Evolutionary conservation across 2,113 vertebrate species (phyloP).

Genomic region (Centropristis striata): DNA sequence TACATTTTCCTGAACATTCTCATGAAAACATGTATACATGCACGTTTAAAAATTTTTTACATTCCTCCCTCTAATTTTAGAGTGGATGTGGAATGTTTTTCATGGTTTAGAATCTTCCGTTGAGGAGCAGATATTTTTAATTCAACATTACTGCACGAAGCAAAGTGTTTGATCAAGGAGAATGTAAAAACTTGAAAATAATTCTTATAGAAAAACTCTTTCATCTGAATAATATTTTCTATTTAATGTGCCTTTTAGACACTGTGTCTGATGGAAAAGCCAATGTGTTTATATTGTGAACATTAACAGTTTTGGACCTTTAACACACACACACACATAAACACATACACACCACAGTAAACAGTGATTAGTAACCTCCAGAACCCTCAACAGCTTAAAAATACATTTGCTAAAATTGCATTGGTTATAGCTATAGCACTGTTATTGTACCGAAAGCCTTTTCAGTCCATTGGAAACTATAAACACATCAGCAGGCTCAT

Average conservation of each 20-base stretch:
- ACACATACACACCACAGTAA: neutral
- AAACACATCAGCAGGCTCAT: conserved; percentile 30
- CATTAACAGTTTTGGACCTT: neutral
- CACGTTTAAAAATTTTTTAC: neutral
- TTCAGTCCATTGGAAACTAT: conserved; percentile 39
- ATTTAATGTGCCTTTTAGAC: neutral
- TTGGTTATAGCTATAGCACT: neutral
- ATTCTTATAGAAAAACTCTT: neutral
- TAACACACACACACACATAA: neutral
- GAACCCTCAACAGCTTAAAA: neutral
- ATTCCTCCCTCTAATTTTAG: neutral
- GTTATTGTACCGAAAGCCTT: conserved; percentile 19
- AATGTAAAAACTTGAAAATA: neutral
- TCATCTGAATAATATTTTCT: neutral
- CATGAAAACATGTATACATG: neutral
- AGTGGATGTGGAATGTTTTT: neutral
- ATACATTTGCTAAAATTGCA: conserved; percentile 8
- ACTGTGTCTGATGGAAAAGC: neutral
- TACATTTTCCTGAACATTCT: neutral
- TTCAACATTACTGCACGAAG: neutral
- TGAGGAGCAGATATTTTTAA: neutral
- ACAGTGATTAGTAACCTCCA: neutral
- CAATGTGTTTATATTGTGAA: neutral
- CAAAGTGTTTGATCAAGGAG: neutral
- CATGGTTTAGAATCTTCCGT: neutral